These are phyloP conservation scores for Butastur rufipennis DNA, from an alignment of 2,113 vertebrate species.

Conservation along the genomic window DNA sequence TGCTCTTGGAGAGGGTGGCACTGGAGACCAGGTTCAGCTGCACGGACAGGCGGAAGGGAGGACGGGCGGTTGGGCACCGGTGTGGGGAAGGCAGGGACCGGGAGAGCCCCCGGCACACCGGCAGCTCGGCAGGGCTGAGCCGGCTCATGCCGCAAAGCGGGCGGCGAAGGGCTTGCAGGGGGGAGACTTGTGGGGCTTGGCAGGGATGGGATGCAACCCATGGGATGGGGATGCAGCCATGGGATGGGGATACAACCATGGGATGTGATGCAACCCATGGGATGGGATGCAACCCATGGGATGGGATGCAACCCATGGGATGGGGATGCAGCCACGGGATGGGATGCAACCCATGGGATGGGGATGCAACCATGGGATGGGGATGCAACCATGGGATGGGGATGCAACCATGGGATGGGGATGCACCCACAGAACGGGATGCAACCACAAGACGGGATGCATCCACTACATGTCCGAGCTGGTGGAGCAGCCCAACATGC, in stretches of 20 bases:
- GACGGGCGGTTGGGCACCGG: background rate
- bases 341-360: too few species aligned
- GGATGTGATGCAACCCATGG: background rate
- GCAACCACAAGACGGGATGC: background rate
- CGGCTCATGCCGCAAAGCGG: accelerated
- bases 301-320: background rate
- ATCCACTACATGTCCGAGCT: accelerated
- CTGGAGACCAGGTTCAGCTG: constrained; percentile 92
- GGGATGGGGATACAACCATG: background rate
- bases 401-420: too few species aligned
- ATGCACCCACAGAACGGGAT: too few species aligned
- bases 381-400: background rate
- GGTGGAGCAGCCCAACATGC: background rate
- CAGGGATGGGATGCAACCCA: background rate
- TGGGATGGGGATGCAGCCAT: background rate
- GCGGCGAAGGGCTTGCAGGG: accelerated
- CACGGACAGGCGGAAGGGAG: background rate
- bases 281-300: background rate
- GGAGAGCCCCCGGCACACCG: background rate
- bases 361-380: background rate
- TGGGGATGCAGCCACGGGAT: too few species aligned
- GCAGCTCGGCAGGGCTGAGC: background rate
- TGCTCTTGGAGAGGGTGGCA: constrained; percentile 90
- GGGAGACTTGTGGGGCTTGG: background rate
- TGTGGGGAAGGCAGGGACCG: background rate